A percentile compares a stretch with the other conserved stretches of the same genome.
phyloP scores from a whole-genome alignment of 64 coral and sea anemone species.

The Actinia tenebrosa region DNA sequence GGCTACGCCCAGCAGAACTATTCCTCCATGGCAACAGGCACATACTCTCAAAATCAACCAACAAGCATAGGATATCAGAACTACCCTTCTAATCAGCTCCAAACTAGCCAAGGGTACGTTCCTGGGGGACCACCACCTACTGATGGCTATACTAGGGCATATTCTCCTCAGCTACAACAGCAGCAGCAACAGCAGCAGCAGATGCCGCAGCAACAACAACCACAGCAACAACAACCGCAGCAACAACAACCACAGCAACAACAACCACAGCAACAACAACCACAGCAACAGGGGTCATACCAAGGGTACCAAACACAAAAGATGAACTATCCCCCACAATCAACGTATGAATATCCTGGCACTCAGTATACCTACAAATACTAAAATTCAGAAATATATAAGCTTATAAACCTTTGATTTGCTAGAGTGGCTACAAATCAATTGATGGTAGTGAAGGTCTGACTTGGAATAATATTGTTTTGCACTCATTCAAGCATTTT shows the following conservation, averaged over 20 bases:
- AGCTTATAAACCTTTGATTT: too few relatives aligned
- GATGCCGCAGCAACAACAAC: constrained; percentile 11
- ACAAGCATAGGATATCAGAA: constrained; percentile 9
- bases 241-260: constrained; percentile 22
- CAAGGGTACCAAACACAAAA: constrained; percentile 23
- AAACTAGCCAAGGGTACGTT: constrained; percentile 17
- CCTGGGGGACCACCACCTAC: background rate
- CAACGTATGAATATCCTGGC: constrained; percentile 32
- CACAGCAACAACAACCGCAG: constrained; percentile 27
- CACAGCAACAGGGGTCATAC: constrained; percentile 44
- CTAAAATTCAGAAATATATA: background rate
- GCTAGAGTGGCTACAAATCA: too few relatives aligned
- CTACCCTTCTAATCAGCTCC: constrained; percentile 17
- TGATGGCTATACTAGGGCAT: constrained; percentile 1
- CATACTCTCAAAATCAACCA: constrained; percentile 19
- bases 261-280: constrained; percentile 35
- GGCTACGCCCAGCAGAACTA: constrained; percentile 35
- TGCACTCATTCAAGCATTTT: too few relatives aligned
- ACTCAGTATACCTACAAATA: background rate
- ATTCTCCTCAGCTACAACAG: constrained; percentile 29
- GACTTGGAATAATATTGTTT: too few relatives aligned
- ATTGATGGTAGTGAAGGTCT: too few relatives aligned
- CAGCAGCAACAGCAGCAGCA: constrained; percentile 9
- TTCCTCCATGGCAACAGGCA: background rate
- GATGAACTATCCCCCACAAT: constrained; percentile 55